These are phyloP conservation scores for Archilochus colubris DNA, from an alignment of 2,113 vertebrate genomes.

Conservation along the genomic window DNA sequence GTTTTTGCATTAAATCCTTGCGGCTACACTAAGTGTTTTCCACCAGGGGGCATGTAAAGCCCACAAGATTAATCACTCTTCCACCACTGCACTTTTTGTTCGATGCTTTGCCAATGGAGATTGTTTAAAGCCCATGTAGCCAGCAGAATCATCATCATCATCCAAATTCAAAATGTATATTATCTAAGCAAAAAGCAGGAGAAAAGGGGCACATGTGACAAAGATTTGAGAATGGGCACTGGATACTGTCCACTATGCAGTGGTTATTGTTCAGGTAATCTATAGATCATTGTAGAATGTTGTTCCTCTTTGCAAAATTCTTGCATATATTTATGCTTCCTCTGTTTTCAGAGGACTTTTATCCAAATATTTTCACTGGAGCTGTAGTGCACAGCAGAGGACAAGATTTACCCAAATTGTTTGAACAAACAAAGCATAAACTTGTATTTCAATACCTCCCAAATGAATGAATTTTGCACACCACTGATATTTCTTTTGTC, in stretches of 20 bases:
- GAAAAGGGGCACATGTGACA: background rate
- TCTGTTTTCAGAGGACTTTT: background rate
- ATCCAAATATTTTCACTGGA: background rate
- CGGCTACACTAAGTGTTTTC: background rate
- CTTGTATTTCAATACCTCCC: background rate
- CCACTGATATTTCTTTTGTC: background rate
- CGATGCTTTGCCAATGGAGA: background rate
- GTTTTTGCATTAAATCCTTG: background rate
- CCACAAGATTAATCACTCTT: background rate
- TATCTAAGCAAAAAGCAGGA: background rate
- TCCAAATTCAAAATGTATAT: background rate
- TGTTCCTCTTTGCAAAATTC: background rate
- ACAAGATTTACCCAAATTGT: background rate
- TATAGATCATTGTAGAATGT: background rate
- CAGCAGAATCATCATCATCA: background rate
- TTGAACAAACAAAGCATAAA: background rate
- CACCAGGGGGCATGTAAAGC: conserved; percentile 74
- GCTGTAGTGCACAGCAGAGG: background rate
- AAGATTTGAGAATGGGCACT: background rate
- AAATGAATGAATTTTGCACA: background rate
- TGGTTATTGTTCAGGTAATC: background rate
- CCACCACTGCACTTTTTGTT: background rate
- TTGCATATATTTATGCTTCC: background rate
- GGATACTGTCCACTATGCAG: background rate
- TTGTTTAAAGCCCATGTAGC: background rate